A percentile compares a stretch with the other conserved stretches of the same genome.
Conservation (phyloP, 2,797 vertebrate genomes). For the Lepus oiostolus region DNA sequence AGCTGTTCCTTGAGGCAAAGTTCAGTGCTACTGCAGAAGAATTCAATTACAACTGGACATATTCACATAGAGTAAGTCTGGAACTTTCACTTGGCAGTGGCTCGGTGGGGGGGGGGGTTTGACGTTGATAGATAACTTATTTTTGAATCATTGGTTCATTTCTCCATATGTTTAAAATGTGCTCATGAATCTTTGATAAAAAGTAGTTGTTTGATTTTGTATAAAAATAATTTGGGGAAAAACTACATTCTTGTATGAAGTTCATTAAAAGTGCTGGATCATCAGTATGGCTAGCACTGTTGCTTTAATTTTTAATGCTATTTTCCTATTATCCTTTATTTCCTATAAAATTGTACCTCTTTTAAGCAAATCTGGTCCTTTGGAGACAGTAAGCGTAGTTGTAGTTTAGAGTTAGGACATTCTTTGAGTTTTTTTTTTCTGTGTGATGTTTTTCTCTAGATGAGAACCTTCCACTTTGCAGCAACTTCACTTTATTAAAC, state of each 20-base stretch:
- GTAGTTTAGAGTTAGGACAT: conserved; percentile 13
- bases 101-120: neutral
- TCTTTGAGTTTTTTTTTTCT: conserved; percentile 42
- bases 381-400: conserved; percentile 15
- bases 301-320: conserved; percentile 50
- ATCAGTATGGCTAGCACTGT: neutral
- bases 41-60: conserved; percentile 63
- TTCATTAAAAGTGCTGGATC: neutral
- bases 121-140: conserved; percentile 44
- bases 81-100: conserved; percentile 28
- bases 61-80: conserved; percentile 70
- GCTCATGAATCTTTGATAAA: neutral
- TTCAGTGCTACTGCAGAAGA: conserved; percentile 69
- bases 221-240: conserved; percentile 35
- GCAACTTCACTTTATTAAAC: conserved; percentile 58
- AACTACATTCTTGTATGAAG: neutral
- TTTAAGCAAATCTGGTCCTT: conserved; percentile 39
- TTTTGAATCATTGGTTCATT: conserved; percentile 62
- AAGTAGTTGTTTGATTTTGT: conserved; percentile 35
- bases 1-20: conserved; percentile 64
- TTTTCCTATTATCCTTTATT: conserved; percentile 40
- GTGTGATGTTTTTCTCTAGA: conserved; percentile 8
- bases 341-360: neutral
- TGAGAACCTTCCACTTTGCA: conserved; percentile 1
- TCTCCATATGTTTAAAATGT: conserved; percentile 56